These are phyloP conservation scores for Euspilapteryx auroguttella DNA, from an alignment of 2,888 invertebrate genomes.

Conservation along the genomic window DNA sequence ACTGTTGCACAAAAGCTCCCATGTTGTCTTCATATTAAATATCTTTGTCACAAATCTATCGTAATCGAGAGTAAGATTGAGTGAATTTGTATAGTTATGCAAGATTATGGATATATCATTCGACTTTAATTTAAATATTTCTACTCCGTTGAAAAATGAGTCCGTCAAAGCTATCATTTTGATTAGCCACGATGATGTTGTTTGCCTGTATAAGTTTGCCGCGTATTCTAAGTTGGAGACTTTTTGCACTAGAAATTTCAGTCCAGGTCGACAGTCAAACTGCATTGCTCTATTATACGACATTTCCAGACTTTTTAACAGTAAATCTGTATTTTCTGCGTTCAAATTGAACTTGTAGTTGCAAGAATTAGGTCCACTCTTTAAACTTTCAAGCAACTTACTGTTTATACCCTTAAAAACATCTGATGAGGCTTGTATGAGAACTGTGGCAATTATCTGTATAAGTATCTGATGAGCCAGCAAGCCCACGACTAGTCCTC, in stretches of 20 bases:
- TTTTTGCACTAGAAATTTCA: slow-evolving; percentile 93
- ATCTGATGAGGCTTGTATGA: slow-evolving; percentile 74
- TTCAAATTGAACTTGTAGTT: slow-evolving; percentile 54
- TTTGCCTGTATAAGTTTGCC: slow-evolving; percentile 90
- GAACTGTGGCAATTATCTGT: slow-evolving; percentile 85
- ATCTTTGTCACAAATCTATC: slow-evolving; percentile 63
- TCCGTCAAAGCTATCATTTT: slow-evolving; percentile 86
- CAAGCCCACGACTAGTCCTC: slow-evolving; percentile 85
- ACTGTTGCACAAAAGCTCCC: slow-evolving; percentile 62
- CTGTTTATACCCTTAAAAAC: slow-evolving; percentile 65
- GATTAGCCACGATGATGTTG: slow-evolving; percentile 89
- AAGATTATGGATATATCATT: slow-evolving; percentile 66
- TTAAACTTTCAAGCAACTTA: slow-evolving; percentile 56
- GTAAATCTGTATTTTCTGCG: slow-evolving; percentile 66
- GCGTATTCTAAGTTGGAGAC: slow-evolving; percentile 84
- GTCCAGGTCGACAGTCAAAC: slow-evolving; percentile 87
- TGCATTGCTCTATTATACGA: slow-evolving; percentile 82
- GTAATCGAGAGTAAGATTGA: slow-evolving; percentile 55
- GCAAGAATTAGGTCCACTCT: slow-evolving; percentile 41
- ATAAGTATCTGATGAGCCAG: slow-evolving; percentile 91
- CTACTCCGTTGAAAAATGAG: slow-evolving; percentile 74
- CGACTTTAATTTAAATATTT: slow-evolving; percentile 63
- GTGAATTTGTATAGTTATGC: slow-evolving; percentile 56
- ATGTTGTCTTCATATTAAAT: slow-evolving; percentile 63
- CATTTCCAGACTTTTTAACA: slow-evolving; percentile 77